Conservation (phyloP, 2,113 vertebrate genomes). For the Baryphthengus martii region DNA sequence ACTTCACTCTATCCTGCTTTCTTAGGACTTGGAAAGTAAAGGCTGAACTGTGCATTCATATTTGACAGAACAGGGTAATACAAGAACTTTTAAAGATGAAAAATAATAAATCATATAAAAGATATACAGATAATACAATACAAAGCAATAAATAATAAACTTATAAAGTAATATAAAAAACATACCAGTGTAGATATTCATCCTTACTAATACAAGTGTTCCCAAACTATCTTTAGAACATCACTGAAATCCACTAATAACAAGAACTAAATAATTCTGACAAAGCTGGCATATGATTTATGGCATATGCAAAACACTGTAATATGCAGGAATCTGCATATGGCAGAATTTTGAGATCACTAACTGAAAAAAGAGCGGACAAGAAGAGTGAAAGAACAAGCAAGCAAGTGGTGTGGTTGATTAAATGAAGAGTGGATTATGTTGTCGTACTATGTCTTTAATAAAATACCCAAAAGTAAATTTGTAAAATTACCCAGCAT, state of each 20-base stretch:
- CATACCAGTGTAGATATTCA: not conserved
- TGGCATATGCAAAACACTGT: not conserved
- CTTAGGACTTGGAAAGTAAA: not conserved
- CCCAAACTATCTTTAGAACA: not conserved
- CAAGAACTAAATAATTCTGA: not conserved
- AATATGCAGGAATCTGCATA: not conserved
- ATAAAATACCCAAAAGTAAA: slow-evolving; percentile 34
- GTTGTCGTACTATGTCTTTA: not conserved
- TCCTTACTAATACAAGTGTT: not conserved
- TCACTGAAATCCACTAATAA: not conserved
- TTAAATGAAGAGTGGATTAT: slow-evolving; percentile 27
- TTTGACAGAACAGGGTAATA: not conserved
- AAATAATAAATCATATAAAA: too few relatives aligned
- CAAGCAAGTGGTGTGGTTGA: not conserved
- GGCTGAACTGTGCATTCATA: not conserved
- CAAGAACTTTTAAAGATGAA: not conserved
- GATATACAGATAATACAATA: not conserved
- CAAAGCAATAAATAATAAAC: not conserved
- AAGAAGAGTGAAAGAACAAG: not conserved
- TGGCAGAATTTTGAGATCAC: not conserved
- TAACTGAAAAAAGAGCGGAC: not conserved
- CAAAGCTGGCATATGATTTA: slow-evolving; percentile 22
- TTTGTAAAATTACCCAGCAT: slow-evolving; percentile 40
- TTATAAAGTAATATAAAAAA: not conserved
- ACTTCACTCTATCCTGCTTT: not conserved